These are phyloP conservation scores for Bombus haemorrhoidalis DNA, from an alignment of 1,140 invertebrate species.

Conservation along the genomic window DNA sequence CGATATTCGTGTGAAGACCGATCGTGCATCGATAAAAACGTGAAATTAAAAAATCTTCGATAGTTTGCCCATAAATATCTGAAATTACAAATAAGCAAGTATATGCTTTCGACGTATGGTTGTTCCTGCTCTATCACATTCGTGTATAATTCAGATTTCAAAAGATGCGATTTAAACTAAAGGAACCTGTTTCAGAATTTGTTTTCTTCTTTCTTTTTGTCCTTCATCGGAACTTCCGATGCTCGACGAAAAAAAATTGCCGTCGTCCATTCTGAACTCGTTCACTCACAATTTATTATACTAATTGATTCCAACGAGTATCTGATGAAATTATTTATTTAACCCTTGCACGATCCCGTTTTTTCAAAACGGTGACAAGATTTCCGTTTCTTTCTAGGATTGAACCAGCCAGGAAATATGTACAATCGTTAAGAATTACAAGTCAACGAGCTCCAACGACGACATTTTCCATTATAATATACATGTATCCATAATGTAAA, in stretches of 20 bases:
- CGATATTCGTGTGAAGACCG: background rate
- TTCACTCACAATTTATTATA: background rate
- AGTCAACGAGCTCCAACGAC: background rate
- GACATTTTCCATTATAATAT: background rate
- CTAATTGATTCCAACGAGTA: background rate
- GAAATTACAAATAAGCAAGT: conserved; percentile 24
- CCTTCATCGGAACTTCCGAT: background rate
- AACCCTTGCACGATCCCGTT: background rate
- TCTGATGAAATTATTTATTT: background rate
- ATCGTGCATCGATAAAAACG: conserved; percentile 5
- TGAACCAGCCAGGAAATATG: too few relatives aligned
- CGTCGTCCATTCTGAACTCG: background rate
- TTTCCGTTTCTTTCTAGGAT: too few relatives aligned
- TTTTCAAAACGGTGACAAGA: too few relatives aligned
- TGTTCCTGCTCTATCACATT: background rate
- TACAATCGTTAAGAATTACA: background rate
- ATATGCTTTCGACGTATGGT: background rate
- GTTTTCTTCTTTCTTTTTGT: background rate
- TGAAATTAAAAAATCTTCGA: conserved; percentile 13
- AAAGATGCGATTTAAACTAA: conserved; percentile 21
- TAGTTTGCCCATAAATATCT: conserved; percentile 45
- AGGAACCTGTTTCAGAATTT: conserved; percentile 28
- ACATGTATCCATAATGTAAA: conserved; percentile 19
- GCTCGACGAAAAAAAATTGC: background rate
- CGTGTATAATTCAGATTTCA: background rate